Evolutionary conservation across 2,113 vertebrate genomes (phyloP), one percentile per base, ranked within the genome.

Genomic region (Pollachius pollachius): DNA sequence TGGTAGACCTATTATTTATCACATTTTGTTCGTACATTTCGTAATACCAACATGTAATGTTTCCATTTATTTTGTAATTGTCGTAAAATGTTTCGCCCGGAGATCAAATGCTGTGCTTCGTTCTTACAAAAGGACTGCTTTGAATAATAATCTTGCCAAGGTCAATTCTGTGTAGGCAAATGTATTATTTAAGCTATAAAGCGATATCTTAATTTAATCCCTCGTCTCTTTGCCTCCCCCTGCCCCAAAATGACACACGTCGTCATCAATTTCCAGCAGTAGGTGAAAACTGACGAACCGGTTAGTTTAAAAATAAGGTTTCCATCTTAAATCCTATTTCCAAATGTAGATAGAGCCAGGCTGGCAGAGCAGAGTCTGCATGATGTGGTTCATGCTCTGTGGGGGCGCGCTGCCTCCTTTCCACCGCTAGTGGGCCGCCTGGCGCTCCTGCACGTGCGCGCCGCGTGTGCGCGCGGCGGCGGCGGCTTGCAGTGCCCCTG

Each of bases 271-370:
- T 80, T 82, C 52, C 63, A 65, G 58, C 52, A 64, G 66, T 68
- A 67, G 84, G 85, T 34, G 4, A 34, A 34, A 5, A 34, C 30
- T 7, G 30, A 48, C 11, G 41, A 48, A 48, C 41, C 41, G 41
- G 41, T 48, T 9, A 48, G 41, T 48, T 48, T 48, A 48, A 48
- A 2, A 48, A 84, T 81, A 81, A 75, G 82, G 82, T 85, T 84
- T 77, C 80, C 88, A 87, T 87, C 78, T 89, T 74, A 83, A 88
- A 91, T 85, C 83, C 80, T 76, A 66, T 75, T 62, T 70, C 30
- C 60, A 77, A 71, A 62, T 56, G 19, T 82, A 74, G 75, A 75
- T 65, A 73, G 54, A 75, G 77, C 71, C 71, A 21, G 8, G 75
- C 41, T 48, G 41, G 41, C 41, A 12, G 41, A 48, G 41, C 11